Evolutionary conservation across 35 echinoderm and acorn worm genomes (phyloP), one percentile per base, ranked within the genome.

Genomic region (Ophiothrix spiculata): DNA sequence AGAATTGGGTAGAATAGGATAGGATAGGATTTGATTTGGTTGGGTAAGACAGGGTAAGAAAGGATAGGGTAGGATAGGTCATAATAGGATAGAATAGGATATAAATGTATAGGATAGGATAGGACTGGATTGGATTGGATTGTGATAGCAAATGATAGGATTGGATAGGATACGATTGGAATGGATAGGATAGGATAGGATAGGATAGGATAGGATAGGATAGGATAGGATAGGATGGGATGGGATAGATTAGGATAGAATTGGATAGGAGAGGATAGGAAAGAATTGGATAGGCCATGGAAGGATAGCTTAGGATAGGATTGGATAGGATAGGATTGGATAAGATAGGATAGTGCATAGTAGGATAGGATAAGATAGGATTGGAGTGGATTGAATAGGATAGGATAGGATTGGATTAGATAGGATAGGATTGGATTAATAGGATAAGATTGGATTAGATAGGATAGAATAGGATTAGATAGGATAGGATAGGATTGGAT

Each of bases 161-260:
- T 80, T 37, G 78, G 38, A 80, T 80, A 80, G 78, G 38, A 80
- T 80, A 80, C 14, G 33, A 80, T 80, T 37, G 78, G 38, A 80
- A 37, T 37, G 78, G 33, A 80, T 80, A 80, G 32, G 33, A 80
- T 80, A 80, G 78, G 33, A 37, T 80, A 80, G 39, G 33, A 80
- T 80, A 37, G 78, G 33, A 80, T 80, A 80, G 78, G 78, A 80
- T 38, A 80, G 39, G 38, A 80, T 38, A 80, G 78, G 78, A 80
- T 38, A 80, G 35, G 35, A 41, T 38, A 37, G 39, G 38, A 80
- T 80, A 80, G 78, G 38, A 80, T 80, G 37, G 78, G 38, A 38
- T 80, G 8, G 78, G 38, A 80, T 80, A 80, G 78, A 29, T 37
- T 80, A 41, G 78, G 38, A 80, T 38, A 80, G 78, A 37, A 41